A percentile compares a stretch with the other conserved stretches of the same genome.
Evolutionary conservation across 2,113 vertebrate genomes (phyloP).

Genomic region (Elephas maximus): DNA sequence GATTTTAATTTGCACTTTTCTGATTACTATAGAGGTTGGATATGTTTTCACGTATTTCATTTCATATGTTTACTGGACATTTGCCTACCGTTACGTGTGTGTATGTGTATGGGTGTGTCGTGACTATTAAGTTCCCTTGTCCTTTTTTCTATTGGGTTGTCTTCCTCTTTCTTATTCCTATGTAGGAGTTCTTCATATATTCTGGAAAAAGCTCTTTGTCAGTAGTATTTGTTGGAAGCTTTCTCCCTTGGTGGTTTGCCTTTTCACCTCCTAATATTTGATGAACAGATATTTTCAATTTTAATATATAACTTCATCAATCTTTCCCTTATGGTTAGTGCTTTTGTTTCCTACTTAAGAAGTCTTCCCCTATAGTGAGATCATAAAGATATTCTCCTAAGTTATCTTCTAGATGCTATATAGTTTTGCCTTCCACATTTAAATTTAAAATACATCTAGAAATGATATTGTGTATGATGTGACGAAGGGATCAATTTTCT

Average conservation of each 20-base stretch:
- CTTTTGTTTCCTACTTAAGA: conserved; percentile 4
- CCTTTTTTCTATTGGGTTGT: neutral
- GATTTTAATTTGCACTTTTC: neutral
- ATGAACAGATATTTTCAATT: conserved; percentile 1
- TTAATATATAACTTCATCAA: neutral
- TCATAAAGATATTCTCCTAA: neutral
- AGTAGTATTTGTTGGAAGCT: neutral
- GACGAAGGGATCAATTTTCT: neutral
- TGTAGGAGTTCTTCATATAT: neutral
- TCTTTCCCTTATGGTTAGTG: neutral
- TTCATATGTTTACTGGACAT: neutral
- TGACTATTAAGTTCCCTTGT: neutral
- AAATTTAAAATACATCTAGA: neutral
- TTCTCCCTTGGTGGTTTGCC: neutral
- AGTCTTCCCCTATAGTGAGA: neutral
- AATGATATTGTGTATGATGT: neutral
- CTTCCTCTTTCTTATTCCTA: neutral
- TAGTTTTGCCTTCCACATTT: conserved; percentile 29
- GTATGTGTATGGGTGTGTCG: too few relatives aligned
- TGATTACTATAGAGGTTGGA: neutral
- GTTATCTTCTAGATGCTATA: neutral
- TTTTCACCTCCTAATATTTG: conserved; percentile 26
- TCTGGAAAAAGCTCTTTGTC: neutral
- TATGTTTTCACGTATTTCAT: neutral
- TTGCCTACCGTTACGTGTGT: neutral